Base-by-base conservation (phyloP, 37 sponge, comb jelly and placozoan genomes). In the Hexactinellida sp. region DNA sequence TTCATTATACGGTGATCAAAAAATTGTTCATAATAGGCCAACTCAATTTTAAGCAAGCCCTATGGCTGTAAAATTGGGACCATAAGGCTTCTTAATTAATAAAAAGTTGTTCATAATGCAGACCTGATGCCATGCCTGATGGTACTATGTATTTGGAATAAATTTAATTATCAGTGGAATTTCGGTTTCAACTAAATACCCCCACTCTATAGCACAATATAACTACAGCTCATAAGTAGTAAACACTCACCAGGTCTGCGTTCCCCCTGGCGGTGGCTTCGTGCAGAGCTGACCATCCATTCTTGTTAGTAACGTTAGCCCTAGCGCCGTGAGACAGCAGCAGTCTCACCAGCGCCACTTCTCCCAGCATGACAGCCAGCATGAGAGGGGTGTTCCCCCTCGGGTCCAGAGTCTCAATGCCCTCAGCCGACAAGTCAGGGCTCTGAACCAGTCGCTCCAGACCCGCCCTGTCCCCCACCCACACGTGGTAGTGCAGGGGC, bases 311-410 rank as follows among this genome's bases (percentile, higher is more conserved):
- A 0, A 92, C 94, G n/a, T 91, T 83, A 1, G 91, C 82, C 37
- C 91, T 87, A 54, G 95, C 95, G 38, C 87, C 91, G 37, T 94
- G 88, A 0, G 84, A 13, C 36, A 96, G 88, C 7, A 96, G 93
- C 24, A 92, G 54, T 28, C 85, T 47, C 16, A 85, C 91, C 87
- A 91, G 91, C 34, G 84, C 51, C 0, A 47, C 55, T 24, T 85
- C 88, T 3, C 90, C 88, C 38, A 96, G 85, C 32, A 88, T 55
- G 47, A 91, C 91, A 0, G 97, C 93, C 34, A 96, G 86, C 55
- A 92, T 93, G 9, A 96, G 88, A 0, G 97, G 97, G 0, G 97
- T 96, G 24, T 95, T 89, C 1, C 97, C 97, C 24, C 93, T 87
- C 0, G 93, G 91, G 82, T 96, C 97, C 83, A 87, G 36, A 54